phyloP scores from a whole-genome alignment of 2,888 invertebrate genomes.

The Eledone cirrhosa region DNA sequence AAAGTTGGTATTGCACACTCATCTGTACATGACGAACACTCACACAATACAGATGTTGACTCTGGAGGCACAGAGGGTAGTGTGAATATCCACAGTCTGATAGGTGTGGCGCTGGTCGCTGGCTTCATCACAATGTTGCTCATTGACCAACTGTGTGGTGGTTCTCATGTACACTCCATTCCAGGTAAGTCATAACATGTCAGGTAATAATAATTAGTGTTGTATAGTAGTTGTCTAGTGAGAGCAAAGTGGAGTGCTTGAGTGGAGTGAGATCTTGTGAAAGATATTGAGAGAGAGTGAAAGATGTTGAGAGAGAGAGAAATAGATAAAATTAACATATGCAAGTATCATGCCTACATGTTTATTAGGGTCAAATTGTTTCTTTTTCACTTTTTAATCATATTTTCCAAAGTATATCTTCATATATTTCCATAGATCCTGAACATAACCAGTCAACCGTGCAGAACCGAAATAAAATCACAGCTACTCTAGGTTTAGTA shows the following conservation, averaged over 20 bases:
- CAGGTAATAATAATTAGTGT: background rate
- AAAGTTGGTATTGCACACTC: slow-evolving; percentile 16
- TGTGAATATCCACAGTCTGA: slow-evolving; percentile 78
- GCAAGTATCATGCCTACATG: too few relatives aligned
- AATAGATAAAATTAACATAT: too few relatives aligned
- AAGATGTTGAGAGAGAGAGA: too few relatives aligned
- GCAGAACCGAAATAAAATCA: slow-evolving; percentile 72
- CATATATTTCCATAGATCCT: slow-evolving; percentile 57
- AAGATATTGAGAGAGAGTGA: too few relatives aligned
- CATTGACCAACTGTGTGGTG: slow-evolving; percentile 81
- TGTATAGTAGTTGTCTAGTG: background rate
- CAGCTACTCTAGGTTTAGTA: slow-evolving; percentile 94
- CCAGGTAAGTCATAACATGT: slow-evolving; percentile 35
- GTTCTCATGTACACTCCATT: slow-evolving; percentile 47
- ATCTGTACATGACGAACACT: background rate
- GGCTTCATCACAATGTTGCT: slow-evolving; percentile 98
- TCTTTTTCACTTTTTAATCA: too few relatives aligned
- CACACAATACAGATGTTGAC: background rate
- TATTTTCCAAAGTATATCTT: too few relatives aligned
- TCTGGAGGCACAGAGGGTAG: slow-evolving; percentile 33
- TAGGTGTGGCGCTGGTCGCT: slow-evolving; percentile 90
- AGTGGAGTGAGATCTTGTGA: background rate
- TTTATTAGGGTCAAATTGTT: too few relatives aligned
- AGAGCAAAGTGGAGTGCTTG: background rate
- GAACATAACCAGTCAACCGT: slow-evolving; percentile 59